Base-by-base conservation (phyloP, 2,888 invertebrate species). In the Amblyjoppa proteus region DNA sequence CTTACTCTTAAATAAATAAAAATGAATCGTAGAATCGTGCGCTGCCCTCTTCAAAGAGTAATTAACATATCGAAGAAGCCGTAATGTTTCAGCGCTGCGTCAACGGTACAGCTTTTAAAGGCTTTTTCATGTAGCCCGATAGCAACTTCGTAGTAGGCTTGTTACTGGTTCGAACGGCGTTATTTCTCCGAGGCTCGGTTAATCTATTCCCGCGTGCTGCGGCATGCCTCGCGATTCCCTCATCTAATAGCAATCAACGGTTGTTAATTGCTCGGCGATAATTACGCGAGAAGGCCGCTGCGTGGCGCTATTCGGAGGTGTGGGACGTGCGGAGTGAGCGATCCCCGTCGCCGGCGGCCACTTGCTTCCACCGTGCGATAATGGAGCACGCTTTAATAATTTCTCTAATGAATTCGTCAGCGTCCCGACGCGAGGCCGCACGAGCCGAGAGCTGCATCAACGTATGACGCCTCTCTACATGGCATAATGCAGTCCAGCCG, bases 221-320 rank as follows among this genome's bases (percentile, higher is more conserved):
- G 53, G 56, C 68, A 58, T 49, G 71, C 41, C 51, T 9, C 28
- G 73, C 49, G 81, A 81, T 74, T 86, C 81, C 77, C 76, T 64
- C 51, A 87, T 89, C 90, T 92, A 92, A 92, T 90, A 88, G 92
- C 91, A 91, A 92, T 93, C 90, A 91, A 90, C 91, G 91, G 90
- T 90, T 90, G 90, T 92, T 93, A 93, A 92, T 93, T 92, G 90
- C 89, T 90, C 86, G 88, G 89, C 91, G 90, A 91, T 92, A 92
- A 93, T 92, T 91, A 92, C 86, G 84, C 85, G 88, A 81, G 71
- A 69, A 79, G 74, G 71, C 74, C 77, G 68, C 31, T 66, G 56
- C 31, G 51, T 41, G 53, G 70, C 78, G 66, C 34, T 51, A 61
- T 66, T 38, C 25, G 41, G 5, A 13, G 11, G 49, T 25, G 49